Conservation (phyloP, 2,888 invertebrate species). For the Cephus sareptanus region DNA sequence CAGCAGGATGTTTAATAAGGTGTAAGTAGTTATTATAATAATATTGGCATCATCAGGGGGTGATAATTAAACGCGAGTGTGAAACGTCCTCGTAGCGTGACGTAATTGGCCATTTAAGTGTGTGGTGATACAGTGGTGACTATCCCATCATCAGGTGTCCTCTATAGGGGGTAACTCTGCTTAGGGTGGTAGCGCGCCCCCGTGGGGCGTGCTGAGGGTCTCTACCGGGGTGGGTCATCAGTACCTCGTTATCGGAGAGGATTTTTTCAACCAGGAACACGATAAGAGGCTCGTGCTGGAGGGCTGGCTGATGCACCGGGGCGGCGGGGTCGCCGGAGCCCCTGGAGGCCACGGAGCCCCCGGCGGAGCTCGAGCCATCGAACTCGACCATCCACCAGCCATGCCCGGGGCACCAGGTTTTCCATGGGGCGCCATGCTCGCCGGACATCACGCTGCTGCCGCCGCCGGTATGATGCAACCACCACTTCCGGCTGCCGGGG, state of each 20-base stretch:
- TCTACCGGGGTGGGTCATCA: constrained; percentile 44
- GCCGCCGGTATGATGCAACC: constrained; percentile 74
- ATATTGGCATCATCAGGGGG: too few relatives aligned
- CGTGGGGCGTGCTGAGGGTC: constrained; percentile 43
- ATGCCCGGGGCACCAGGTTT: constrained; percentile 57
- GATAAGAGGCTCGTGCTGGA: constrained; percentile 57
- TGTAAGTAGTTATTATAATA: too few relatives aligned
- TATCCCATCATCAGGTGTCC: constrained; percentile 38
- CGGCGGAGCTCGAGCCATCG: constrained; percentile 59
- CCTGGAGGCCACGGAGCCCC: constrained; percentile 81
- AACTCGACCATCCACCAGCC: constrained; percentile 25
- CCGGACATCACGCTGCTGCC: constrained; percentile 68
- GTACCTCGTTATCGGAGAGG: constrained; percentile 56
- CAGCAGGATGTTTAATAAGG: too few relatives aligned
- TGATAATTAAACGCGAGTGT: too few relatives aligned
- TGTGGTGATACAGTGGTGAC: background rate
- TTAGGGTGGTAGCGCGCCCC: constrained; percentile 29
- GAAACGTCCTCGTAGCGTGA: too few relatives aligned
- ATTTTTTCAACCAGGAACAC: constrained; percentile 21
- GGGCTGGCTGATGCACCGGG: constrained; percentile 80
- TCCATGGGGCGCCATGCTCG: constrained; percentile 64
- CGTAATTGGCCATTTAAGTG: too few relatives aligned
- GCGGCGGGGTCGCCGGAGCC: constrained; percentile 81
- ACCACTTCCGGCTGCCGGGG: constrained; percentile 53
- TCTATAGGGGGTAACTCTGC: constrained; percentile 31